Evolutionary conservation across 2,113 vertebrate species (phyloP).

Genomic region (Aldabrachelys gigantea): DNA sequence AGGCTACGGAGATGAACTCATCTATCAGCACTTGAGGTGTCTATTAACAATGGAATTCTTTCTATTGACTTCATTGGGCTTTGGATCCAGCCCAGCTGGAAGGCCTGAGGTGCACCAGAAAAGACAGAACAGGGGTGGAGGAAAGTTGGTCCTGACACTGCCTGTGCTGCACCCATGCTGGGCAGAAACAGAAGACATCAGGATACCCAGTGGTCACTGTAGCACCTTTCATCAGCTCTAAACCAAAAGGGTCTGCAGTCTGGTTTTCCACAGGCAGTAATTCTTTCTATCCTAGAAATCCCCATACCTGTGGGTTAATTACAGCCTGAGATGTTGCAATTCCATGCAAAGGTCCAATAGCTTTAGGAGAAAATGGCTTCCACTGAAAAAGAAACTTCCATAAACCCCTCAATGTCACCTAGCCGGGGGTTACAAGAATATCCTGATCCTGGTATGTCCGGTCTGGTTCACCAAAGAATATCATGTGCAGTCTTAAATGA

Average conservation of each 20-base stretch:
- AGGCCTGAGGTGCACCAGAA: neutral
- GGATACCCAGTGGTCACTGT: neutral
- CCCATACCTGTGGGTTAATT: neutral
- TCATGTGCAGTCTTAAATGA: neutral
- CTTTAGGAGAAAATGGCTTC: neutral
- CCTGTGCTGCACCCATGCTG: neutral
- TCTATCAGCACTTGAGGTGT: neutral
- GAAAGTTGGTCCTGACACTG: neutral
- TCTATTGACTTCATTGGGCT: neutral
- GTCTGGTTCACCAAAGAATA: neutral
- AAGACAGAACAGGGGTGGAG: neutral
- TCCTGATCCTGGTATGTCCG: neutral
- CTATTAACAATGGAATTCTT: neutral
- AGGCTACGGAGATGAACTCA: neutral
- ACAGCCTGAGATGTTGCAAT: neutral
- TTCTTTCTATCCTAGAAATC: neutral
- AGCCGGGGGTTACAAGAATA: neutral
- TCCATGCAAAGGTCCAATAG: neutral
- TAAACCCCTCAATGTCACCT: neutral
- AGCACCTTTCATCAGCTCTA: neutral
- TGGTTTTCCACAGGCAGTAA: neutral
- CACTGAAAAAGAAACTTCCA: neutral
- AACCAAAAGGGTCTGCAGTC: neutral
- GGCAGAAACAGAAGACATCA: neutral
- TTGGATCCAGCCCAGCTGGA: neutral